These are phyloP conservation scores for Brachypalpus laphriformis DNA, from an alignment of 2,888 invertebrate genomes.

Conservation along the genomic window DNA sequence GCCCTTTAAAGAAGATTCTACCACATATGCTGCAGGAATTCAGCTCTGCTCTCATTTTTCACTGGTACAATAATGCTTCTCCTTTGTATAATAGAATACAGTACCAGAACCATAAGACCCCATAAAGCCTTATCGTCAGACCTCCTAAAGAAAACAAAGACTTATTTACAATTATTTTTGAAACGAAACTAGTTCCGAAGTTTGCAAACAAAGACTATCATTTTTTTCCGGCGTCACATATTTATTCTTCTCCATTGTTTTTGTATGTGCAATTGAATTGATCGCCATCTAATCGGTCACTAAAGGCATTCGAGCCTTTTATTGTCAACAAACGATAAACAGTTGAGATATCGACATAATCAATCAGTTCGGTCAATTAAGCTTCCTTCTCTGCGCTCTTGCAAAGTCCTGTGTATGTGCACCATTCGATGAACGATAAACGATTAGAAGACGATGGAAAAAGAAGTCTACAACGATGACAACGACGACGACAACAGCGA, in stretches of 20 bases:
- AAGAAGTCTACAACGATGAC: slow-evolving; percentile 38
- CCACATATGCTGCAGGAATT: too few species aligned
- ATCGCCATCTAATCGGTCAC: slow-evolving; percentile 67
- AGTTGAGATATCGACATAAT: slow-evolving; percentile 74
- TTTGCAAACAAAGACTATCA: neutral
- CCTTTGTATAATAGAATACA: too few species aligned
- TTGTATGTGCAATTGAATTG: slow-evolving; percentile 51
- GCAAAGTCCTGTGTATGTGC: slow-evolving; percentile 21
- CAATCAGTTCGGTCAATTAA: slow-evolving; percentile 75
- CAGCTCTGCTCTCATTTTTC: too few species aligned
- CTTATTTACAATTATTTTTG: neutral
- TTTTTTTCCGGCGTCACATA: neutral
- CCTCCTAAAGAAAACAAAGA: too few species aligned
- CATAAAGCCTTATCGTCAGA: too few species aligned
- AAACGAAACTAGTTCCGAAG: neutral
- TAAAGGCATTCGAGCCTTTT: slow-evolving; percentile 73
- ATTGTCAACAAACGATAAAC: slow-evolving; percentile 75
- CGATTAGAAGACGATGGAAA: slow-evolving; percentile 65
- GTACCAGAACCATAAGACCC: too few species aligned
- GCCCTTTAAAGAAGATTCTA: too few species aligned
- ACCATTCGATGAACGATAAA: slow-evolving; percentile 64
- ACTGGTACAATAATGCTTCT: too few species aligned
- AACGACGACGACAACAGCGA: slow-evolving; percentile 32
- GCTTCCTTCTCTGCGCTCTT: slow-evolving; percentile 37
- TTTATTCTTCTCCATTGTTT: slow-evolving; percentile 29